Evolutionary conservation across 2,797 vertebrate species (phyloP).

Genomic region (Agapornis canus): DNA sequence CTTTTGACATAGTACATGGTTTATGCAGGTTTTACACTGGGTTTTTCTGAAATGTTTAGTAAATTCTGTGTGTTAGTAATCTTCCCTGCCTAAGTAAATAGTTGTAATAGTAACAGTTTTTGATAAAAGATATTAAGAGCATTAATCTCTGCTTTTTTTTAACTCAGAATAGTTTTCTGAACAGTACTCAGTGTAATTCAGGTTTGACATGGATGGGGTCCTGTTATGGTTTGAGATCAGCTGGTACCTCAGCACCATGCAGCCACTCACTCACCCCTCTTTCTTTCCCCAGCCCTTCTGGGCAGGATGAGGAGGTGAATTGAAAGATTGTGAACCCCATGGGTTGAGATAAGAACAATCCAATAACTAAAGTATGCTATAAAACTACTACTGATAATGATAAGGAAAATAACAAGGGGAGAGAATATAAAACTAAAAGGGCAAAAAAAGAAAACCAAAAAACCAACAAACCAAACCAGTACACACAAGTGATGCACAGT

Average conservation of each 20-base stretch:
- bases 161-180: background rate
- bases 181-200: background rate
- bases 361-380: background rate
- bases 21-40: background rate
- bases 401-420: background rate
- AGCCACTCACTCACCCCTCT: background rate
- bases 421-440: background rate
- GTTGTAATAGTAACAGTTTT: background rate
- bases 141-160: background rate
- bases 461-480: background rate
- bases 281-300: background rate
- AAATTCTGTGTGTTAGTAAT: background rate
- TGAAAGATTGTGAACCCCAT: background rate
- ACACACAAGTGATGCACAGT: background rate
- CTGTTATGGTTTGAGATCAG: background rate
- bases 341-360: background rate
- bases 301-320: background rate
- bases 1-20: background rate
- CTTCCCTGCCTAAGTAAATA: background rate
- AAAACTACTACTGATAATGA: background rate
- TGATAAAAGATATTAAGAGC: background rate
- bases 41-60: background rate
- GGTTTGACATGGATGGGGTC: background rate
- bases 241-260: background rate
- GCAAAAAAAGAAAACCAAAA: background rate